These are phyloP conservation scores for Apodemia duryi DNA, from an alignment of 2,888 invertebrate species.

Conservation along the genomic window DNA sequence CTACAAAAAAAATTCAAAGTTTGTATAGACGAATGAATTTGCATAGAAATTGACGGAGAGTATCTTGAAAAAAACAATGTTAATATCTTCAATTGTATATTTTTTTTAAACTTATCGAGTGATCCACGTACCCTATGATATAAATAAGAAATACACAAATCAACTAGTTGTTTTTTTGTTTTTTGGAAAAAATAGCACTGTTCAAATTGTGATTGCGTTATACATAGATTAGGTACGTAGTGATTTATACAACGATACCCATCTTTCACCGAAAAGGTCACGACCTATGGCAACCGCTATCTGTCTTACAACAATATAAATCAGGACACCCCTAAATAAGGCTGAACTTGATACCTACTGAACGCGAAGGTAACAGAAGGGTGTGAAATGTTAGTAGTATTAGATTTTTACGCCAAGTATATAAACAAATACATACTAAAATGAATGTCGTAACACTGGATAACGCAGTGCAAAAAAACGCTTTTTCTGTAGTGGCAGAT, in stretches of 20 bases:
- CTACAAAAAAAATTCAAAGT: too few species aligned
- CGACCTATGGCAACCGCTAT: constrained; percentile 7
- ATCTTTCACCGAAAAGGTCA: constrained; percentile 11
- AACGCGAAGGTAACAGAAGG: neutral
- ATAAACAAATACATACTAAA: too few species aligned
- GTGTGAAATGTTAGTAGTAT: neutral
- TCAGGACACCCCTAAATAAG: constrained; percentile 11
- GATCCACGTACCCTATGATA: too few species aligned
- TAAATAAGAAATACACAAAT: neutral
- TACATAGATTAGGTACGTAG: neutral
- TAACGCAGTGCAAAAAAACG: too few species aligned
- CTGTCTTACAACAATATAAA: constrained; percentile 4
- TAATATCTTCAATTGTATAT: too few species aligned
- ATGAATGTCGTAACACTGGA: too few species aligned
- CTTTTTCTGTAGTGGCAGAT: too few species aligned
- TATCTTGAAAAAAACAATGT: too few species aligned
- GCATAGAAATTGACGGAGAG: too few species aligned
- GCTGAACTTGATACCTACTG: constrained; percentile 1
- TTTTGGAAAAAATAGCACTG: neutral
- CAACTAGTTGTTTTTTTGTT: neutral
- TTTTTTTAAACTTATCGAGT: too few species aligned
- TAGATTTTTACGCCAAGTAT: too few species aligned
- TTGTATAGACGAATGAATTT: too few species aligned
- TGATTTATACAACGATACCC: constrained; percentile 7
- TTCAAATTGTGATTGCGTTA: neutral